These are phyloP conservation scores for Morus bassanus DNA, from an alignment of 2,797 vertebrate genomes.

Conservation along the genomic window DNA sequence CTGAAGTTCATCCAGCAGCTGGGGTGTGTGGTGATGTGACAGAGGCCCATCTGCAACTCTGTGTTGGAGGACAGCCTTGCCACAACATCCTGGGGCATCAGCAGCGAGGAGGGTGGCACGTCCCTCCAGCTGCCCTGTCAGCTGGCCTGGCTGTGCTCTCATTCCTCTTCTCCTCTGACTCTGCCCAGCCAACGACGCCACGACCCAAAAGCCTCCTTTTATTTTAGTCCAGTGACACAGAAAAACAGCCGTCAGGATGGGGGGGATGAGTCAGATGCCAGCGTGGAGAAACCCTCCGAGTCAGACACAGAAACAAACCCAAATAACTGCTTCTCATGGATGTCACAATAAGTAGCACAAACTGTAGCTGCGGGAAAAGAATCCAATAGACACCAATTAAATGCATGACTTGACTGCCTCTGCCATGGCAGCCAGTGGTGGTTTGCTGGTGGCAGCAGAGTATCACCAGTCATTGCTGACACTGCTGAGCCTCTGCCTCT, in stretches of 20 bases:
- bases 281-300: not conserved
- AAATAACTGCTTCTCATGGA: conserved; percentile 13
- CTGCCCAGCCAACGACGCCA: not conserved
- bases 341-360: conserved; percentile 68
- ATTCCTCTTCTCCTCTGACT: not conserved
- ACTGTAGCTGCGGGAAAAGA: conserved; percentile 56
- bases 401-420: conserved; percentile 65
- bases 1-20: not conserved
- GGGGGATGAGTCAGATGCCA: conserved; percentile 17
- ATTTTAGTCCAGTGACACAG: conserved; percentile 23
- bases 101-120: not conserved
- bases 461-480: conserved; percentile 30
- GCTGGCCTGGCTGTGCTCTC: not conserved
- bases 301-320: conserved; percentile 39
- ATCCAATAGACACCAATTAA: conserved; percentile 67
- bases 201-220: not conserved
- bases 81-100: accelerated
- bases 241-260: conserved; percentile 30
- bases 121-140: not conserved
- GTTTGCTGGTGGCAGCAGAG: conserved; percentile 55
- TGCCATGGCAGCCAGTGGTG: conserved; percentile 41
- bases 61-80: not conserved
- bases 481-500: not conserved
- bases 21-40: not conserved
- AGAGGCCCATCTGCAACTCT: not conserved